A percentile compares a stretch with the other conserved stretches of the same genome.
phyloP scores from a whole-genome alignment of 1,140 invertebrate genomes.

The Drosophila santomea region DNA sequence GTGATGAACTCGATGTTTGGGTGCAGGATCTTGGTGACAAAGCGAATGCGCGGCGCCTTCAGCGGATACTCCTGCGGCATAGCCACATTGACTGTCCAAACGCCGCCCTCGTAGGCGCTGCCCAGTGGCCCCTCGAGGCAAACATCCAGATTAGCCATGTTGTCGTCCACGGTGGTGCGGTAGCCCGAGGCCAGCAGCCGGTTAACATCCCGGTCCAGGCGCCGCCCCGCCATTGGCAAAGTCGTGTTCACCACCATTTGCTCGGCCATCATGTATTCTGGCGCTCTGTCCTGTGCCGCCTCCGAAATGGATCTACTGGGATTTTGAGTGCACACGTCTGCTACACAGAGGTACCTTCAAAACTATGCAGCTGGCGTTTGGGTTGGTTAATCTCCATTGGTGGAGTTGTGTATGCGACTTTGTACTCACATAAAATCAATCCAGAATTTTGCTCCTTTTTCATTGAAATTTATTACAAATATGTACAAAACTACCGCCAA shows the following conservation, averaged over 20 bases:
- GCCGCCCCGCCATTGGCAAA: conserved; percentile 99
- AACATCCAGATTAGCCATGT: conserved; percentile 99
- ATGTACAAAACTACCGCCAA: conserved; percentile 21
- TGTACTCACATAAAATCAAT: conserved; percentile 67
- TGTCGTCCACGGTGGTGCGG: conserved; percentile 98
- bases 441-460: conserved; percentile 65
- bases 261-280: conserved; percentile 58
- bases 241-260: conserved; percentile 91
- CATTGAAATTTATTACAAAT: conserved; percentile 50
- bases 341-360: conserved; percentile 73
- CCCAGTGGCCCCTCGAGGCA: conserved; percentile 99
- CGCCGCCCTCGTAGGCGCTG: conserved; percentile 99
- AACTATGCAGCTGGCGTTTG: conserved; percentile 48
- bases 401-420: not conserved
- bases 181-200: conserved; percentile 99
- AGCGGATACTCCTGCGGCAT: conserved; percentile 99
- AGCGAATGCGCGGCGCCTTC: conserved; percentile 99
- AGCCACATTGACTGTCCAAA: conserved; percentile 99
- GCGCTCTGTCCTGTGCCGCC: conserved; percentile 37
- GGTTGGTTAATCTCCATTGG: no score
- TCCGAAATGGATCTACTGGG: conserved; percentile 64
- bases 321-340: conserved; percentile 72
- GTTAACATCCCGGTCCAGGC: conserved; percentile 99
- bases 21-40: conserved; percentile 99
- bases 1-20: conserved; percentile 99